phyloP scores from a whole-genome alignment of 2,797 vertebrate species.

The Garrulus glandarius region DNA sequence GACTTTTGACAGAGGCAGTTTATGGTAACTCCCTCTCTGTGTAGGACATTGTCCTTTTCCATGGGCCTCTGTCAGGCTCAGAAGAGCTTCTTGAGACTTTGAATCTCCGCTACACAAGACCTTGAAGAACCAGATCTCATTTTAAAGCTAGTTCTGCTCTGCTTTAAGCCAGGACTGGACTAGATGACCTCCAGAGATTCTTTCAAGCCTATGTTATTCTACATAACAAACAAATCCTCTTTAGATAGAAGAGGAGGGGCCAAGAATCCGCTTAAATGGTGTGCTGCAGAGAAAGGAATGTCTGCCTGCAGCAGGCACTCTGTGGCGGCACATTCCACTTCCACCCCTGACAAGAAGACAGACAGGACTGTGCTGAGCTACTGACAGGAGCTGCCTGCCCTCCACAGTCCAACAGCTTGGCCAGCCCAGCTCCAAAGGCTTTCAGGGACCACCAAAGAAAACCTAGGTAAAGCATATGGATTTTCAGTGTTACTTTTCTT shows the following conservation, averaged over 20 bases:
- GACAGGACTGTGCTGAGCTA: neutral
- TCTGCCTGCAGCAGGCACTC: neutral
- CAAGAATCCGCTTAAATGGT: neutral
- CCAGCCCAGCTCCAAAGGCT: neutral
- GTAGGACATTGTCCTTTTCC: neutral
- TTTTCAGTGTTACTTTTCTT: neutral
- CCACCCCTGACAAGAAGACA: neutral
- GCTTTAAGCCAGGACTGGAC: neutral
- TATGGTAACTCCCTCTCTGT: neutral
- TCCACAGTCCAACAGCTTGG: neutral
- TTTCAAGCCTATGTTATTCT: neutral
- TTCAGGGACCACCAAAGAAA: neutral
- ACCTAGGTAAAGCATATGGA: neutral
- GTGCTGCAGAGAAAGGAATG: neutral
- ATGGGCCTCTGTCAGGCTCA: neutral
- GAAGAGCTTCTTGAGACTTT: neutral
- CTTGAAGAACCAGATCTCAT: neutral
- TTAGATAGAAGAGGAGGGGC: neutral
- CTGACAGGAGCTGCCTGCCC: too few relatives aligned
- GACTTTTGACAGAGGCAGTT: neutral
- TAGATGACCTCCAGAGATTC: neutral
- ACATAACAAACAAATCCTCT: neutral
- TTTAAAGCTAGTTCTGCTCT: neutral
- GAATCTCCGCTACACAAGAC: neutral
- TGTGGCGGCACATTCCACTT: neutral